Conservation (phyloP, 2,113 vertebrate species). For the Colinus virginianus region DNA sequence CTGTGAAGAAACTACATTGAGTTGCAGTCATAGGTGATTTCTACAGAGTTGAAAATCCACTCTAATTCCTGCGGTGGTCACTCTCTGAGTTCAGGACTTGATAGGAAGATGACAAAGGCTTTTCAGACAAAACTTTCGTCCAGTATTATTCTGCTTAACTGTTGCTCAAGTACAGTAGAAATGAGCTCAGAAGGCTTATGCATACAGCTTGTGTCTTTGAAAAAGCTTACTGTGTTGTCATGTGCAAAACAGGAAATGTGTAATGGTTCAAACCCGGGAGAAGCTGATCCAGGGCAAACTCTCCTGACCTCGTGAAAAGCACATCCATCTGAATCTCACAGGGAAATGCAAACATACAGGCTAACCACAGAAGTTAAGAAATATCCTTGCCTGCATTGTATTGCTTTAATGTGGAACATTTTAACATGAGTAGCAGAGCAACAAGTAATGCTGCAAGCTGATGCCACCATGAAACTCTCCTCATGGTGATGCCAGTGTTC, state of each 20-base stretch:
- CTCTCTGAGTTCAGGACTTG: background rate
- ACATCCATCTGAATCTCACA: background rate
- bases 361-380: constrained; percentile 33
- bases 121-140: background rate
- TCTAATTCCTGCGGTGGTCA: background rate
- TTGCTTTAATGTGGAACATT: background rate
- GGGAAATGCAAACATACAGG: background rate
- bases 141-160: background rate
- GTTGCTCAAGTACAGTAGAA: background rate
- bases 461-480: background rate
- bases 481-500: background rate
- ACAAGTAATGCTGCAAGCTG: background rate
- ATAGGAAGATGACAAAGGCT: background rate
- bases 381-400: background rate
- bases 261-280: constrained; percentile 9
- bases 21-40: background rate
- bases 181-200: background rate
- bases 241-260: constrained; percentile 56
- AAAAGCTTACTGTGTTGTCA: constrained; percentile 37
- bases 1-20: background rate
- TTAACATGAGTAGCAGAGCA: background rate
- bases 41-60: background rate
- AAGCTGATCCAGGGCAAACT: constrained; percentile 12
- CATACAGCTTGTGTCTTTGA: background rate
- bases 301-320: constrained; percentile 13